Evolutionary conservation across 2,797 vertebrate species (phyloP).

Genomic region (Semotilus atromaculatus): DNA sequence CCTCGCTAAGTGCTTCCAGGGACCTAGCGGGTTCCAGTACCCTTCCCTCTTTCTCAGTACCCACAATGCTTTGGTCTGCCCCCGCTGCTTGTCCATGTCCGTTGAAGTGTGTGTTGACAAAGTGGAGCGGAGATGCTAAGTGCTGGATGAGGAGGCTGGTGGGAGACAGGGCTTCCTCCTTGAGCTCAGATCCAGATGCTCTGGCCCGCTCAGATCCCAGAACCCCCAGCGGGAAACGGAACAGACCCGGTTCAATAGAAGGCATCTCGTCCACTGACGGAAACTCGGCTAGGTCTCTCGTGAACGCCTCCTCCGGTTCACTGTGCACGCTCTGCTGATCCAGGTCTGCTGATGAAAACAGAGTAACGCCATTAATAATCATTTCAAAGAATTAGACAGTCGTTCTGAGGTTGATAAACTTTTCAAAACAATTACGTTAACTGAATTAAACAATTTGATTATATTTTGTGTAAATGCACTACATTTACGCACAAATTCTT

Average conservation of each 20-base stretch:
- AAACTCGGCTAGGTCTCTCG: slow-evolving; percentile 87
- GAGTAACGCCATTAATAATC: not conserved
- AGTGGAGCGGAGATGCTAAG: slow-evolving; percentile 93
- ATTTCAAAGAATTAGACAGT: not conserved
- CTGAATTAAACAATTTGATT: not conserved
- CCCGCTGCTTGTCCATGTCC: slow-evolving; percentile 74
- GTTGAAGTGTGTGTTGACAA: slow-evolving; percentile 98
- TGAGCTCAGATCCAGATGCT: slow-evolving; percentile 18
- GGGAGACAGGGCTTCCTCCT: slow-evolving; percentile 68
- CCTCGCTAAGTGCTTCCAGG: slow-evolving; percentile 85
- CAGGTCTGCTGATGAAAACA: slow-evolving; percentile 81
- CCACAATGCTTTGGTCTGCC: slow-evolving; percentile 59
- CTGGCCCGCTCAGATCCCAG: slow-evolving; percentile 11
- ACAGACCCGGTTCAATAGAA: slow-evolving; percentile 76
- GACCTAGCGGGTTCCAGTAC: slow-evolving; percentile 69
- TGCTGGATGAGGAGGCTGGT: slow-evolving; percentile 80
- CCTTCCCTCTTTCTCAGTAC: not conserved
- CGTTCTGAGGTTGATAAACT: not conserved
- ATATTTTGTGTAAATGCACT: not conserved
- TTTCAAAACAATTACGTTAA: not conserved
- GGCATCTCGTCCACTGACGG: slow-evolving; percentile 85
- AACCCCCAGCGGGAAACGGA: slow-evolving; percentile 72
- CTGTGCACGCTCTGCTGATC: slow-evolving; percentile 93
- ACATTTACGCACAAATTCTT: not conserved
- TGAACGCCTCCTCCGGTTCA: slow-evolving; percentile 88